phyloP scores from a whole-genome alignment of 2,888 invertebrate species.

The Sinopyrophorus schimmeli region DNA sequence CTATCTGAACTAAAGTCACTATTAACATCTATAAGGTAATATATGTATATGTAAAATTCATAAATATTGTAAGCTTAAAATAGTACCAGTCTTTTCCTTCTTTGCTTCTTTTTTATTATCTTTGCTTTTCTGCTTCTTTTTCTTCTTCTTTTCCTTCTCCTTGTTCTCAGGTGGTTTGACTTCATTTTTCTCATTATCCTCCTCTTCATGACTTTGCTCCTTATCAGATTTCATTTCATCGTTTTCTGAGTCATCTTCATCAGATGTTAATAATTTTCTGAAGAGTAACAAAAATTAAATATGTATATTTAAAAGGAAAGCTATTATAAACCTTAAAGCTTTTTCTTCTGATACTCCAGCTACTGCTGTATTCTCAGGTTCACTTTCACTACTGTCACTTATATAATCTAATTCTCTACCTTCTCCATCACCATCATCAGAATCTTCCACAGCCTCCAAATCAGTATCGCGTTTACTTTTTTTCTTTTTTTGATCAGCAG shows the following conservation, averaged over 20 bases:
- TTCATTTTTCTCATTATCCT: conserved; percentile 70
- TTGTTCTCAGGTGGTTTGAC: conserved; percentile 58
- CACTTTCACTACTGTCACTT: conserved; percentile 73
- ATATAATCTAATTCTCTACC: conserved; percentile 94
- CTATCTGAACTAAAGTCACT: conserved; percentile 74
- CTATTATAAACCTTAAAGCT: conserved; percentile 57
- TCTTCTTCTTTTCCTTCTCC: conserved; percentile 67
- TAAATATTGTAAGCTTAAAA: too few relatives aligned
- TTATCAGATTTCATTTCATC: conserved; percentile 78
- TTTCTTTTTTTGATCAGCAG: conserved; percentile 58
- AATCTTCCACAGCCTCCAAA: conserved; percentile 92
- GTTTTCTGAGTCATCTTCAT: conserved; percentile 85
- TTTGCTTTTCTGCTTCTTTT: conserved; percentile 62
- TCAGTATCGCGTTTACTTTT: conserved; percentile 83
- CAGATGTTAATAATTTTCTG: conserved; percentile 67
- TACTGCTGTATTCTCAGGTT: conserved; percentile 78
- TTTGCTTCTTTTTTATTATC: conserved; percentile 62
- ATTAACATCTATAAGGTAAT: conserved; percentile 61
- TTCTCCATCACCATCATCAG: conserved; percentile 96
- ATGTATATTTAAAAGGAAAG: background rate
- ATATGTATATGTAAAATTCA: background rate
- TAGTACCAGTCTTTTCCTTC: conserved; percentile 61
- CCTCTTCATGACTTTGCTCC: conserved; percentile 68
- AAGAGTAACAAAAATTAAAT: background rate
- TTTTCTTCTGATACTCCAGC: conserved; percentile 76